phyloP scores from a whole-genome alignment of 2,888 invertebrate genomes.

The Galerucella pusilla region DNA sequence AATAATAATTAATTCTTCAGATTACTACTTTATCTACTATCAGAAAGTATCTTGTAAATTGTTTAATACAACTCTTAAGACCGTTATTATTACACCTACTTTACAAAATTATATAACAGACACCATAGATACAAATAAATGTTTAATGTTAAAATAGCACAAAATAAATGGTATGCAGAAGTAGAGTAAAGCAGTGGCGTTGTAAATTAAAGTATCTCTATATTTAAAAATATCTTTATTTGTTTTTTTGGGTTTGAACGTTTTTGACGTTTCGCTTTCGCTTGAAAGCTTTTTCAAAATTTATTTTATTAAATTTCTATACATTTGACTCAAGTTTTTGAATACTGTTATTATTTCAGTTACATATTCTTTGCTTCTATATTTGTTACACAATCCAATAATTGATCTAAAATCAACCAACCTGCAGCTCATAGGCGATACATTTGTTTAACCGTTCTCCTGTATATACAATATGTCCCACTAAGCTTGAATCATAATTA shows the following conservation, averaged over 20 bases:
- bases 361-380: neutral
- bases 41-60: slow-evolving; percentile 14
- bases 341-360: too few relatives aligned
- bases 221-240: too few relatives aligned
- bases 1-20: too few relatives aligned
- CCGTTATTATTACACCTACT: slow-evolving; percentile 20
- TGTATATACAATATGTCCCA: neutral
- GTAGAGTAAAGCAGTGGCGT: slow-evolving; percentile 9
- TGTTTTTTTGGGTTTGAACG: too few relatives aligned
- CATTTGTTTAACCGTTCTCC: neutral
- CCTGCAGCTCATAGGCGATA: neutral
- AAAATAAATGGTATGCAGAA: slow-evolving; percentile 9
- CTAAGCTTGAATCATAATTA: too few relatives aligned
- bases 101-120: slow-evolving; percentile 9
- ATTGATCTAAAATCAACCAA: neutral
- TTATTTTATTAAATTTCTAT: too few relatives aligned
- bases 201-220: neutral
- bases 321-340: too few relatives aligned
- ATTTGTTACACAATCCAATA: neutral
- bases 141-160: neutral
- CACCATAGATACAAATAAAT: slow-evolving; percentile 9
- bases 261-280: too few relatives aligned
- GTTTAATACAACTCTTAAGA: neutral
- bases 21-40: neutral
- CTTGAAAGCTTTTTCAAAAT: too few relatives aligned